phyloP scores from a whole-genome alignment of 2,113 vertebrate species.

The Felis chaus region DNA sequence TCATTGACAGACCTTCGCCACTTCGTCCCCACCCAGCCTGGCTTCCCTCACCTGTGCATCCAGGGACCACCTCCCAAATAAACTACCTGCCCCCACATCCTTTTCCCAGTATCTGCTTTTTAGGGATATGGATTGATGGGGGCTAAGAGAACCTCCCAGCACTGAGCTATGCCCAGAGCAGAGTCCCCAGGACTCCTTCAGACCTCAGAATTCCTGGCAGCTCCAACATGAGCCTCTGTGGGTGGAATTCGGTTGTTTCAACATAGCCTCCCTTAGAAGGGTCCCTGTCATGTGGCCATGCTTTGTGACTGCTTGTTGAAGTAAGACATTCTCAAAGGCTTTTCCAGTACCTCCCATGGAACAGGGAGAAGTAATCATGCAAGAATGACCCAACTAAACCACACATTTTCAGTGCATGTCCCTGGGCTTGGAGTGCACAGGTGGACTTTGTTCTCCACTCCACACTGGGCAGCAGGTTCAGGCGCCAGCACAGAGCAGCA shows the following conservation, averaged over 20 bases:
- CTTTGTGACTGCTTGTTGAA: background rate
- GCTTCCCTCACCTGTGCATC: background rate
- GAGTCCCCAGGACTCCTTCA: fast-evolving
- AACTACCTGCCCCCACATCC: background rate
- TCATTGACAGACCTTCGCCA: background rate
- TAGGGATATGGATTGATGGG: no score
- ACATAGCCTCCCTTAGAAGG: background rate
- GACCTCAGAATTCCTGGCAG: background rate
- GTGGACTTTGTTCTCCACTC: background rate
- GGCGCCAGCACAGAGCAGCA: fast-evolving
- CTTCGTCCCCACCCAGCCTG: background rate
- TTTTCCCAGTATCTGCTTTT: background rate
- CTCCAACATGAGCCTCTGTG: fast-evolving
- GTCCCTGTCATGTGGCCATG: background rate
- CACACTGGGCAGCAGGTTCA: background rate
- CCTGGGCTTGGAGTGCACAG: background rate
- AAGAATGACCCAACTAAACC: background rate
- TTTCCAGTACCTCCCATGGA: fast-evolving
- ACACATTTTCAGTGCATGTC: background rate
- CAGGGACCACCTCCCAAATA: background rate
- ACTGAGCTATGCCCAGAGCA: background rate
- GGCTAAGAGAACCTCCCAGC: background rate
- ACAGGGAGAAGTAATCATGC: background rate
- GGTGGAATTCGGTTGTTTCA: no score
- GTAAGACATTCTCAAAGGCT: background rate